These are phyloP conservation scores for Dynastes maya DNA, from an alignment of 2,888 invertebrate genomes.

Conservation along the genomic window DNA sequence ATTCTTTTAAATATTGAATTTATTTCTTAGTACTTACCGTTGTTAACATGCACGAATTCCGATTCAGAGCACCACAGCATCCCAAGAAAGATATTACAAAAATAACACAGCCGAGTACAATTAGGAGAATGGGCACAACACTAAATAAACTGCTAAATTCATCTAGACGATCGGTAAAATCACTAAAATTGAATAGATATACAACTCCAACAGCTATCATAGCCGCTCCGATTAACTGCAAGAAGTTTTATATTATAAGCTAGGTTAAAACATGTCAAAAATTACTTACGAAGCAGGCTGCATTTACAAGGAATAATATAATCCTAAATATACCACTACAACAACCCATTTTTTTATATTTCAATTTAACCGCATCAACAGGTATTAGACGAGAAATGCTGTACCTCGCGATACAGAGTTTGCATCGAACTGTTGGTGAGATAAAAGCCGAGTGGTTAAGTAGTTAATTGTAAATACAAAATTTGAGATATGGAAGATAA, in stretches of 20 bases:
- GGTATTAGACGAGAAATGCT: no score
- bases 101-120: conserved; percentile 80
- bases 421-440: no score
- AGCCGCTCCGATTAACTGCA: conserved; percentile 65
- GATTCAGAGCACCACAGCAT: conserved; percentile 70
- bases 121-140: conserved; percentile 78
- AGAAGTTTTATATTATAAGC: conserved; percentile 39
- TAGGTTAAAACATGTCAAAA: neutral
- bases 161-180: conserved; percentile 64
- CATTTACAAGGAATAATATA: neutral
- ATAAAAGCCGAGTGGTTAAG: no score
- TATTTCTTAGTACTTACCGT: conserved; percentile 62
- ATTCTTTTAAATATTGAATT: no score
- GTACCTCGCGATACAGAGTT: no score
- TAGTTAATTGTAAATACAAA: no score
- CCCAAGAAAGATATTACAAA: conserved; percentile 70
- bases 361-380: neutral
- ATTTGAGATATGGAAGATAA: no score
- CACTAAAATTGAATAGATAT: conserved; percentile 71
- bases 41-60: conserved; percentile 69
- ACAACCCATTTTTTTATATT: neutral
- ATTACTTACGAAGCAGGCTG: neutral
- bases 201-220: conserved; percentile 70
- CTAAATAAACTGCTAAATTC: conserved; percentile 66
- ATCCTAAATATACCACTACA: neutral